Percentiles rank a stretch among this genome's conserved stretches.
phyloP scores from a whole-genome alignment of 2,888 invertebrate genomes.

The Ophion slaviceki region DNA sequence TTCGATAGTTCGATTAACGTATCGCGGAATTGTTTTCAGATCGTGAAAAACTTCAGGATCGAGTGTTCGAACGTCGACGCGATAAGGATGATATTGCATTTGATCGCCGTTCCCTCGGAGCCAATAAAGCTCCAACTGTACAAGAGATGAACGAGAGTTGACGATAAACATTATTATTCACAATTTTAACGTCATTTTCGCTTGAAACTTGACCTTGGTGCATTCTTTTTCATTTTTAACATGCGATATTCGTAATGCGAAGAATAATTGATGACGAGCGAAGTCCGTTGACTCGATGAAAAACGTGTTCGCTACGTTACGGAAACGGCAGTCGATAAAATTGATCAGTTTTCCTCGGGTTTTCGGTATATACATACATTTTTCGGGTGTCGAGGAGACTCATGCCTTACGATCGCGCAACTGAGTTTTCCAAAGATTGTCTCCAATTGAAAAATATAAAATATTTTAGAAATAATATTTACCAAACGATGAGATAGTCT shows the following conservation, averaged over 20 bases:
- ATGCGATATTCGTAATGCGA: neutral
- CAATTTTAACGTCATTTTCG: neutral
- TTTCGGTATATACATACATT: neutral
- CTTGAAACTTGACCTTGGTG: neutral
- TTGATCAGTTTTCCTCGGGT: neutral
- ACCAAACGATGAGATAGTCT: too few relatives aligned
- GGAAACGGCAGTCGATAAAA: neutral
- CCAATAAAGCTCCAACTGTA: slow-evolving; percentile 83
- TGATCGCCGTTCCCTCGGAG: slow-evolving; percentile 87
- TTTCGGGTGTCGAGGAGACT: neutral
- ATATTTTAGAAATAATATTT: too few relatives aligned
- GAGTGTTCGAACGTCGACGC: slow-evolving; percentile 84
- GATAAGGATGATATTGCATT: slow-evolving; percentile 85
- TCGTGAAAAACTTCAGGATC: slow-evolving; percentile 85
- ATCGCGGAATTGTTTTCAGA: slow-evolving; percentile 81
- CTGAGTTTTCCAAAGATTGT: too few relatives aligned
- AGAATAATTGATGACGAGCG: neutral
- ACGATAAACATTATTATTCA: slow-evolving; percentile 5
- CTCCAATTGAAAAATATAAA: neutral
- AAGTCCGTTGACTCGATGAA: neutral
- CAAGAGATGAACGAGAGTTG: slow-evolving; percentile 62
- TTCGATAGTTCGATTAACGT: slow-evolving; percentile 6
- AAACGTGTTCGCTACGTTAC: neutral
- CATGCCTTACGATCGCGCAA: neutral
- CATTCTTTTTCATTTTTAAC: neutral